phyloP scores from a whole-genome alignment of 2,797 vertebrate genomes.

The Valencia hispanica region DNA sequence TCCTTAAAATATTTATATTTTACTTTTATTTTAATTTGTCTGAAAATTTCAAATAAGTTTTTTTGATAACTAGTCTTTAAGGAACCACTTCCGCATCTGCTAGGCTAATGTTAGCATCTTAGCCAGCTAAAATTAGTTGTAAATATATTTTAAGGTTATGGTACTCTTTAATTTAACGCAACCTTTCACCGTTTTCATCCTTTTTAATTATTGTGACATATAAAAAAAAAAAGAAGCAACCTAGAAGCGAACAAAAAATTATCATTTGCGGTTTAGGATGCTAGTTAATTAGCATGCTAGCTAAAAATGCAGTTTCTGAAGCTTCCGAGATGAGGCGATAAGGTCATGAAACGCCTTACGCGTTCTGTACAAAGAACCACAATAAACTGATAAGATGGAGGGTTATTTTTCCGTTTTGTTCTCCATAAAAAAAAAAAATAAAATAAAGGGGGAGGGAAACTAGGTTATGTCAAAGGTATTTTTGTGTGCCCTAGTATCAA shows the following conservation, averaged over 20 bases:
- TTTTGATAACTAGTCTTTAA: neutral
- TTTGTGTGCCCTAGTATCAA: neutral
- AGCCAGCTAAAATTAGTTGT: neutral
- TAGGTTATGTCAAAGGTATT: neutral
- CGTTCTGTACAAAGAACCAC: neutral
- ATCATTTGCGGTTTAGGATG: neutral
- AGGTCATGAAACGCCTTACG: neutral
- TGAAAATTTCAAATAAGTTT: neutral
- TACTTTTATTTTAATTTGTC: neutral
- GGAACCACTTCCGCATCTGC: conserved; percentile 60
- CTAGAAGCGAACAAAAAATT: neutral
- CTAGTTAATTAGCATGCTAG: neutral
- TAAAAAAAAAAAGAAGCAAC: neutral
- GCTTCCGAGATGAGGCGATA: neutral
- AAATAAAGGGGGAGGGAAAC: neutral
- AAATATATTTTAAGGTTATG: neutral
- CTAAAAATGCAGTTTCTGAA: neutral
- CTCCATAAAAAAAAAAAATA: neutral
- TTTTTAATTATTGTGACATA: too few relatives aligned
- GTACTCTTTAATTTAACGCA: neutral
- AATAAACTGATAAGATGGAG: neutral
- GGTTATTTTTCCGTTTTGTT: neutral
- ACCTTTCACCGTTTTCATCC: neutral
- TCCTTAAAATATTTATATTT: neutral
- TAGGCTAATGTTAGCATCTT: conserved; percentile 27